phyloP scores from a whole-genome alignment of 2,113 vertebrate genomes.

The Aix galericulata region DNA sequence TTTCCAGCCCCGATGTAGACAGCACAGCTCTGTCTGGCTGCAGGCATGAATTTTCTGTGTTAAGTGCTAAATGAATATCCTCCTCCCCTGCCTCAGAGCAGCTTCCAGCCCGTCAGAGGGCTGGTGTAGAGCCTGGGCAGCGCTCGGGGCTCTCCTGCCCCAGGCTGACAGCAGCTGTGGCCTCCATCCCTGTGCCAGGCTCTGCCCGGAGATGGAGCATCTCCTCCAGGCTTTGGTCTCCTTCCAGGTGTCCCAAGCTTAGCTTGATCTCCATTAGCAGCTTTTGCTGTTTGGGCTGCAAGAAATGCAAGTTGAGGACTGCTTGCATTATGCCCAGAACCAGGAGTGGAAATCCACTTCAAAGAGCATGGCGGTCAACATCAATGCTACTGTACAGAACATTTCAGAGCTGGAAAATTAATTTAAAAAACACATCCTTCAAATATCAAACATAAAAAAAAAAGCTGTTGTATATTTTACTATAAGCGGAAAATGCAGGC shows the following conservation, averaged over 20 bases:
- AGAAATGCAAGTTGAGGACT: neutral
- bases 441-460: neutral
- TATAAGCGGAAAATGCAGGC: neutral
- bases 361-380: neutral
- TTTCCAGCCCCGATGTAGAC: neutral
- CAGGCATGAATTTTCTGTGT: neutral
- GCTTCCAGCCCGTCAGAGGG: neutral
- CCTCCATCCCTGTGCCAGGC: neutral
- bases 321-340: neutral
- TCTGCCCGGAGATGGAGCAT: neutral
- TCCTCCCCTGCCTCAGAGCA: neutral
- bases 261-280: rapidly evolving
- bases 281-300: neutral
- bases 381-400: neutral
- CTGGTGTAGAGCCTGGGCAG: neutral
- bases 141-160: neutral
- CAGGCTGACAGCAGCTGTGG: neutral
- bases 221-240: neutral
- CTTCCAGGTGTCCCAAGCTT: neutral
- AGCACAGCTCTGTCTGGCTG: neutral
- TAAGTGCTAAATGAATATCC: neutral
- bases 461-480: neutral
- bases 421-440: neutral
- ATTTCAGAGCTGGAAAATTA: neutral
- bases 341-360: neutral